A percentile compares a stretch with the other conserved stretches of the same genome.
Conservation (phyloP, 2,797 vertebrate genomes). For the Gymnodraco acuticeps region DNA sequence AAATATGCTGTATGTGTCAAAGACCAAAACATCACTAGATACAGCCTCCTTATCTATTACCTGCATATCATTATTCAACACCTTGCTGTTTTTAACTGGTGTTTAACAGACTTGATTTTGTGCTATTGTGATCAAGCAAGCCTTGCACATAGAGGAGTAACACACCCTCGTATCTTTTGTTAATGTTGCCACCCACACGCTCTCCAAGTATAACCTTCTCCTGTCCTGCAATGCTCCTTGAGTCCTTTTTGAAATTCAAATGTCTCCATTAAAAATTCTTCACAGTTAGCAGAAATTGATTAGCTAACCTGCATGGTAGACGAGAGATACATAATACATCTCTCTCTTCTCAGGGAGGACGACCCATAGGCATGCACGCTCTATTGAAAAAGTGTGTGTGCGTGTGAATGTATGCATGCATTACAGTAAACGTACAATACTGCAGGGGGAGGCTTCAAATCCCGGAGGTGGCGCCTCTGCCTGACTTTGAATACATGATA, state of each 20-base stretch:
- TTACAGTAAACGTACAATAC: conserved; percentile 24
- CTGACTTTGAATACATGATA: conserved; percentile 22
- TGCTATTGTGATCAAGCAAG: no score
- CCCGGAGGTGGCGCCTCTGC: conserved; percentile 36
- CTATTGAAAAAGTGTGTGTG: conserved; percentile 1
- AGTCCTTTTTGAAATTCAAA: conserved; percentile 69
- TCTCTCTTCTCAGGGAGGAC: conserved; percentile 33
- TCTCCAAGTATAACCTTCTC: conserved; percentile 59
- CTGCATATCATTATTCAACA: no score
- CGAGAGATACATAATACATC: conserved; percentile 68
- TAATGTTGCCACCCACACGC: not conserved
- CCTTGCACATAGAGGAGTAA: not conserved
- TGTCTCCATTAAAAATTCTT: conserved; percentile 59
- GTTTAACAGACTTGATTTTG: no score
- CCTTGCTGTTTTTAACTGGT: no score
- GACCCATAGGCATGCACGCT: conserved; percentile 29
- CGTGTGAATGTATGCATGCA: not conserved
- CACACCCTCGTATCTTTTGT: conserved; percentile 5
- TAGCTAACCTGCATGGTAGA: conserved; percentile 68
- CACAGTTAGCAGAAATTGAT: conserved; percentile 76
- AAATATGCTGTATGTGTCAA: no score
- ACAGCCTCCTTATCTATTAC: no score
- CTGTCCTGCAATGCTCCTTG: conserved; percentile 40
- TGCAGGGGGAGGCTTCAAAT: conserved; percentile 29
- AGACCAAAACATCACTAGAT: not conserved